Base-by-base conservation (phyloP, 2,888 invertebrate species). In the Stratiomys singularior region DNA sequence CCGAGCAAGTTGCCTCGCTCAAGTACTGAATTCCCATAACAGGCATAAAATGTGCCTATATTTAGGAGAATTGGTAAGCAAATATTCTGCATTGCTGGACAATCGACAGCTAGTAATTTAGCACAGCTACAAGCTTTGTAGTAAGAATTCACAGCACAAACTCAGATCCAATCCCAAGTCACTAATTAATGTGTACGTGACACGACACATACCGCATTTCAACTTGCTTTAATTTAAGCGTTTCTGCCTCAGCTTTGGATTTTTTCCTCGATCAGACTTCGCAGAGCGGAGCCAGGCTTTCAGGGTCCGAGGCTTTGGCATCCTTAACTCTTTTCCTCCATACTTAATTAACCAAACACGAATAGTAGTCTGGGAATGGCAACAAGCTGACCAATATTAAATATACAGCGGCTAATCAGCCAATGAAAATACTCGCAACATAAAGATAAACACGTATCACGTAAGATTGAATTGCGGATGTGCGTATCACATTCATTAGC, bases 401-500 rank as follows among this genome's bases (percentile, higher is more conserved):
- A 69, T 69, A 46, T 25, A 25, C 47, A 15, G 23, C 11, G 47
- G 37, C n/a, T 15, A 21, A 66, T 66, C 11, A 21, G 30, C 37
- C 30, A 66, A 37, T 37, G n/a, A 66, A 15, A 66, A 37, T 21
- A 23, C 11, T 60, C 58, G 23, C 3, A 60, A 60, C 58, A 60
- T 60, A 18, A 60, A 60, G 58, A 60, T 60, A 25, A 25, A 25
- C 18, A 52, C 58, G 28, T n/a, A 64, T 23, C 64, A 1, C 64
- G 64, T 64, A 64, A 13, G n/a, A 9, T 23, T 64, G 28, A 13
- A 30, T 27, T 64, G 64, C 66, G 66, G 44, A 66, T 66, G 66
- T 69, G 69, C 69, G 69, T 69, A 69, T 69, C 69, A 69, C 23
- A 69, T 46, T 69, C 69, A 69, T 69, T 69, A 69, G 69, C 46